Conservation (phyloP, 2,797 vertebrate genomes). For the Myotis pilosus region DNA sequence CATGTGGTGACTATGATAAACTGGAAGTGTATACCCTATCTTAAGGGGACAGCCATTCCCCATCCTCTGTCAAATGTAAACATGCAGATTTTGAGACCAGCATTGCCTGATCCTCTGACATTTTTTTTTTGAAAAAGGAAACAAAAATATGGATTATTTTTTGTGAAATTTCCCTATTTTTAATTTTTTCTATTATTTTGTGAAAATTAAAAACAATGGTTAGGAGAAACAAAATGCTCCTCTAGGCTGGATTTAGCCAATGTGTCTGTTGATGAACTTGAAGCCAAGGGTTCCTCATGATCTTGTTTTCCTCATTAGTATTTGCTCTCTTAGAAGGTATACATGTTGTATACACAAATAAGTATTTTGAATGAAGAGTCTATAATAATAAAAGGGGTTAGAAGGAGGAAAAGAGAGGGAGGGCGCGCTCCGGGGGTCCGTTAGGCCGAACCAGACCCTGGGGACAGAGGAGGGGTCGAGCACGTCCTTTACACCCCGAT, state of each 20-base stretch:
- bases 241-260: not conserved
- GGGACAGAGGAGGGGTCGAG: not conserved
- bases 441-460: not conserved
- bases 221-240: constrained; percentile 5
- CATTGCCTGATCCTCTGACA: not conserved
- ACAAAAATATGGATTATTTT: not conserved
- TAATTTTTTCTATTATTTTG: not conserved
- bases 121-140: constrained; percentile 10
- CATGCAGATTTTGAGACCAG: not conserved
- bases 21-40: not conserved
- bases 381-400: too few species aligned
- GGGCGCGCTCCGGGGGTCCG: not conserved
- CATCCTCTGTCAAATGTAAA: not conserved
- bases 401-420: too few species aligned
- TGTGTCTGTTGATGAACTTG: not conserved
- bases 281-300: constrained; percentile 42
- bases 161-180: not conserved
- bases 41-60: not conserved
- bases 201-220: not conserved
- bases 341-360: not conserved
- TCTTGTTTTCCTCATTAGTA: not conserved
- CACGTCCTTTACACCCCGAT: too few species aligned
- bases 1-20: not conserved
- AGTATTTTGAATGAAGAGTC: not conserved
- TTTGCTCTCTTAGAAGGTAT: not conserved